These are phyloP conservation scores for Agrotis puta DNA, from an alignment of 2,888 invertebrate genomes.

Conservation along the genomic window DNA sequence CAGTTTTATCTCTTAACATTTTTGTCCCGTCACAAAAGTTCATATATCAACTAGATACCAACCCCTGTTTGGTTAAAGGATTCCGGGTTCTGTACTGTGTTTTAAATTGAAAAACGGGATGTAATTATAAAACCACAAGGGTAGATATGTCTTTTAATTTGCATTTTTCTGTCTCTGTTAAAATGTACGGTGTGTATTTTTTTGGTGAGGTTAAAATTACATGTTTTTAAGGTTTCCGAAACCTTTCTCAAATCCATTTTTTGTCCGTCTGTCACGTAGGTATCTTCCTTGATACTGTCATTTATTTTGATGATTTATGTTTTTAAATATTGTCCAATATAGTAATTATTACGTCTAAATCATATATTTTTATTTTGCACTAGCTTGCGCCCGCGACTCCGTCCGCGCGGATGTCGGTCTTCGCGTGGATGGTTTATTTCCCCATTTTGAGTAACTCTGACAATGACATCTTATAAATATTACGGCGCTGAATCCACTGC, in stretches of 20 bases:
- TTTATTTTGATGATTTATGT: too few relatives aligned
- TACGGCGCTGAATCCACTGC: too few relatives aligned
- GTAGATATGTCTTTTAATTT: constrained; percentile 28
- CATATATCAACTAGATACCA: constrained; percentile 78
- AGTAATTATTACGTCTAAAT: too few relatives aligned
- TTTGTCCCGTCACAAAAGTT: constrained; percentile 73
- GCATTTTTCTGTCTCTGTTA: constrained; percentile 28
- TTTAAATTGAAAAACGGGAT: constrained; percentile 52
- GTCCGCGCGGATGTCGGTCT: too few relatives aligned
- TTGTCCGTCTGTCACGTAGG: background rate
- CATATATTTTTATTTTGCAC: too few relatives aligned
- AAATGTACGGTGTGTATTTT: constrained; percentile 6
- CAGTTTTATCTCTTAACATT: constrained; percentile 74
- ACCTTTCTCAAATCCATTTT: background rate
- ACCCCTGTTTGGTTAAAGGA: constrained; percentile 56
- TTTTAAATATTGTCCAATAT: too few relatives aligned
- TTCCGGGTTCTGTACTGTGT: constrained; percentile 45
- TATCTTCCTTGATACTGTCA: background rate
- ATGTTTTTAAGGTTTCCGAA: background rate
- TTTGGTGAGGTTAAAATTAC: background rate
- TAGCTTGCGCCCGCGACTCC: too few relatives aligned
- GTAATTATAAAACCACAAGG: constrained; percentile 39
- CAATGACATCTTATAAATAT: too few relatives aligned
- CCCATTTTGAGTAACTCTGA: too few relatives aligned
- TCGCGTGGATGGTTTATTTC: too few relatives aligned